Base-by-base conservation (phyloP, 2,888 invertebrate species). In the Drosophila incognita region DNA sequence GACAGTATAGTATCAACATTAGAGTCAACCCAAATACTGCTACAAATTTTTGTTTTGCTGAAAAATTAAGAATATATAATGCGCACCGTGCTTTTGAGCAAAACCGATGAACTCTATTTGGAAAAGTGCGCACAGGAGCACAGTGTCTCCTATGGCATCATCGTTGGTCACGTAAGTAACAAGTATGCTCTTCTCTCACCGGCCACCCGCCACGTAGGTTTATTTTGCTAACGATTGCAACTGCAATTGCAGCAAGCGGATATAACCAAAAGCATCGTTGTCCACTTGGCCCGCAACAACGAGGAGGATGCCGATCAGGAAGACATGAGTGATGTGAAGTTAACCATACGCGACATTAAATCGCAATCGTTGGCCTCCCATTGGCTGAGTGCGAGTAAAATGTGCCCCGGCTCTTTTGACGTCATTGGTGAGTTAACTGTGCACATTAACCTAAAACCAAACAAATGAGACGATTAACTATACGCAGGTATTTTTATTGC, bases 391-490 rank as follows among this genome's bases (percentile, higher is more conserved):
- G 97, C 97, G 1, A 96, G 96, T 3, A 95, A 97, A 93, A 98
- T 98, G 98, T 94, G 98, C 73, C 97, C 98, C 38, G 98, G 98
- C 49, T 98, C 98, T 53, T 95, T 98, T 94, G 95, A 95, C 93
- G 96, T 98, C 56, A 94, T 97, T 91, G 98, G 96, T 93, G 76
- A 56, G 83, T 67, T 68, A 29, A n/a, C 10, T 31, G 8, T 33
- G 49, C 11, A 4, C 27, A 8, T 38, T 18, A 27, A 29, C 60
- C 13, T 15, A 21, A 18, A 27, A n/a, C 13, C 6, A 60, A 27
- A n/a, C 29, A 5, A 6, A 21, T 5, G 2, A 21, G 8, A 2
- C 18, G 11, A 11, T 92, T 93, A 46, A 15, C 15, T 40, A n/a
- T 36, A 71, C 15, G 7, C 90, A 95, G 95, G 96, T 78, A 94